Percentiles rank a stretch among this genome's conserved stretches.
These are phyloP conservation scores for Aphodius sticticus DNA, from an alignment of 2,888 invertebrate genomes.

Conservation along the genomic window DNA sequence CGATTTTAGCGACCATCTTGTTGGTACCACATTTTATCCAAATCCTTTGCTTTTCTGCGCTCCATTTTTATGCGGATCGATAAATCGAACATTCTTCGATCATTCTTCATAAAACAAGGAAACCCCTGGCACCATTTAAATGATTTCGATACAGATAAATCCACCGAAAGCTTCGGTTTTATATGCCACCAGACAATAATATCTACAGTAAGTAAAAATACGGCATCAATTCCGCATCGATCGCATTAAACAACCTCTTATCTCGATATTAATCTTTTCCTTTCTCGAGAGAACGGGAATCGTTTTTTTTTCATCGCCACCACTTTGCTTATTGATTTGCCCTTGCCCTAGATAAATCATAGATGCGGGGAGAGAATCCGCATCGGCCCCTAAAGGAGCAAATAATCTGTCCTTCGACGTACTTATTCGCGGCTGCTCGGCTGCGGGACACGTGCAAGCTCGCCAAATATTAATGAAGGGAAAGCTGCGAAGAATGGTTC, in stretches of 20 bases:
- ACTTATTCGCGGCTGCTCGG: background rate
- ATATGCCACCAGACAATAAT: too few species aligned
- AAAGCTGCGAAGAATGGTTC: background rate
- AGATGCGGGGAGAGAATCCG: background rate
- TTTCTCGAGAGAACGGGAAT: background rate
- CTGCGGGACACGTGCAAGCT: background rate
- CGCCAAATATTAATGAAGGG: background rate
- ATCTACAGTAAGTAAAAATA: background rate
- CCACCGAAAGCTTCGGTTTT: too few species aligned
- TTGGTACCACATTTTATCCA: too few species aligned
- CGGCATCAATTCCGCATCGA: background rate
- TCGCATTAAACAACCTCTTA: background rate
- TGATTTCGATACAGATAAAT: too few species aligned
- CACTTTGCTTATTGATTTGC: conserved; percentile 4
- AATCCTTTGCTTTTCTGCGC: too few species aligned
- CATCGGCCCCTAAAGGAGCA: background rate
- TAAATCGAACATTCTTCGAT: too few species aligned
- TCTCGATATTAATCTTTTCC: background rate
- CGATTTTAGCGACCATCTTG: too few species aligned
- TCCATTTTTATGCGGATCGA: too few species aligned
- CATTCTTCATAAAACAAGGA: too few species aligned
- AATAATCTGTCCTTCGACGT: background rate
- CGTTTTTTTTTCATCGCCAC: background rate
- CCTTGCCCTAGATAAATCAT: background rate
- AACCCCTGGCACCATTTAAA: too few species aligned